These are phyloP conservation scores for Dascyllus trimaculatus DNA, from an alignment of 2,113 vertebrate species.

Conservation along the genomic window DNA sequence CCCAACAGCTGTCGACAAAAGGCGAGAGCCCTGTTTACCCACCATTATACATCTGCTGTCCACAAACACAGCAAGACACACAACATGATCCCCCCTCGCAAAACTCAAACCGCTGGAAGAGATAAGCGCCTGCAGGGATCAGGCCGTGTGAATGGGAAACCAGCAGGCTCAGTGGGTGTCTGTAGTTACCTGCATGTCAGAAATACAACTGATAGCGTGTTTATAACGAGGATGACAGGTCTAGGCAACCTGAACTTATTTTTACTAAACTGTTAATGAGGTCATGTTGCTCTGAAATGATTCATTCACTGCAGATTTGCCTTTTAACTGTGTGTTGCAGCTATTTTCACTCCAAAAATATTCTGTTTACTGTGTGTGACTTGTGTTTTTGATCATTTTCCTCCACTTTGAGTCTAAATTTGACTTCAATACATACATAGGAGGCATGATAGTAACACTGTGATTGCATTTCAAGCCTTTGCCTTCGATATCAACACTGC, in stretches of 20 bases:
- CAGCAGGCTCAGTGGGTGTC: constrained; percentile 1
- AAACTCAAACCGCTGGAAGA: constrained; percentile 3
- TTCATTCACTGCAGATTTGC: too few species aligned
- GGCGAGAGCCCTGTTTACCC: constrained; percentile 64
- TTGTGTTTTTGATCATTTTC: background rate
- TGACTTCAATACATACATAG: background rate
- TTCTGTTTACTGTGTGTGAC: background rate
- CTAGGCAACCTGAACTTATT: constrained; percentile 50
- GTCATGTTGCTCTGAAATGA: constrained; percentile 52
- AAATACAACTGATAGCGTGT: background rate
- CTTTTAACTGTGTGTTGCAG: too few species aligned
- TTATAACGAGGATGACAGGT: constrained; percentile 47
- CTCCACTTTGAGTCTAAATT: too few species aligned
- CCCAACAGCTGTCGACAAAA: constrained; percentile 46
- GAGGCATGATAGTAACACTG: background rate
- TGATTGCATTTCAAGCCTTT: background rate
- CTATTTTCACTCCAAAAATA: too few species aligned
- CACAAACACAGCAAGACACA: constrained; percentile 64
- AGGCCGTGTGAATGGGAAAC: background rate
- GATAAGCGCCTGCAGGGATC: constrained; percentile 20
- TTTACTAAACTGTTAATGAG: constrained; percentile 43
- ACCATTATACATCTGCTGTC: constrained; percentile 63
- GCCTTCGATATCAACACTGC: background rate
- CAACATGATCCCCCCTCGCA: constrained; percentile 26
- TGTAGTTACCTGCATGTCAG: constrained; percentile 24